phyloP scores from a whole-genome alignment of 1,140 invertebrate species.

The Ceratoteleas bidentatus region DNA sequence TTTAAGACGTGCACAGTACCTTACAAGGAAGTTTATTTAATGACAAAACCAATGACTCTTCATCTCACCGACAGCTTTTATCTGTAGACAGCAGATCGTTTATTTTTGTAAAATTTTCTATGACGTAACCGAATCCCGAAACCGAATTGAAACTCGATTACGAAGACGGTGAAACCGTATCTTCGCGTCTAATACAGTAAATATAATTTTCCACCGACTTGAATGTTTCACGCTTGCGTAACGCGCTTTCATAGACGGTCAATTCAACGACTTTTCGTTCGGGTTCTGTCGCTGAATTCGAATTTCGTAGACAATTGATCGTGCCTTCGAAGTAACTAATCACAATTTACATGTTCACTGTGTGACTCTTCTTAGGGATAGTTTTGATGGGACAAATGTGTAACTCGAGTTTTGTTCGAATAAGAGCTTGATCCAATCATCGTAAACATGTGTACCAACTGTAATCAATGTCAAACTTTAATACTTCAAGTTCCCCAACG shows the following conservation, averaged over 20 bases:
- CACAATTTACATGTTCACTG: slow-evolving; percentile 54
- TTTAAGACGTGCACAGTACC: slow-evolving; percentile 29
- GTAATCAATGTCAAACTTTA: no score
- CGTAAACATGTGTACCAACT: no score
- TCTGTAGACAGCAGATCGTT: slow-evolving; percentile 26
- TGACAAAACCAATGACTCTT: no score
- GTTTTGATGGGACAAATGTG: not conserved
- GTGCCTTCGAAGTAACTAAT: slow-evolving; percentile 71
- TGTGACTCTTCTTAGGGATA: slow-evolving; percentile 29
- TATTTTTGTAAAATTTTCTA: slow-evolving; percentile 48
- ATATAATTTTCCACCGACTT: slow-evolving; percentile 27
- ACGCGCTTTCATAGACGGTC: slow-evolving; percentile 30
- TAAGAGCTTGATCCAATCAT: not conserved
- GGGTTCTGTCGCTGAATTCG: not conserved
- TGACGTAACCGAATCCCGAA: slow-evolving; percentile 8
- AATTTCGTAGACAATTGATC: slow-evolving; percentile 58
- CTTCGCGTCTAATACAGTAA: slow-evolving; percentile 1
- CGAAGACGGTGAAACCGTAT: slow-evolving; percentile 2
- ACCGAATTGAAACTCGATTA: not conserved
- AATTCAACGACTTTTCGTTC: slow-evolving; percentile 29
- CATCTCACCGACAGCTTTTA: not conserved
- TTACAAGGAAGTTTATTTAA: slow-evolving; percentile 8
- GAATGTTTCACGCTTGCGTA: slow-evolving; percentile 26
- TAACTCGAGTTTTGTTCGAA: not conserved
- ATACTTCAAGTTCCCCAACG: no score